These are phyloP conservation scores for Sparidentex hasta DNA, from an alignment of 2,797 vertebrate genomes.

Conservation along the genomic window DNA sequence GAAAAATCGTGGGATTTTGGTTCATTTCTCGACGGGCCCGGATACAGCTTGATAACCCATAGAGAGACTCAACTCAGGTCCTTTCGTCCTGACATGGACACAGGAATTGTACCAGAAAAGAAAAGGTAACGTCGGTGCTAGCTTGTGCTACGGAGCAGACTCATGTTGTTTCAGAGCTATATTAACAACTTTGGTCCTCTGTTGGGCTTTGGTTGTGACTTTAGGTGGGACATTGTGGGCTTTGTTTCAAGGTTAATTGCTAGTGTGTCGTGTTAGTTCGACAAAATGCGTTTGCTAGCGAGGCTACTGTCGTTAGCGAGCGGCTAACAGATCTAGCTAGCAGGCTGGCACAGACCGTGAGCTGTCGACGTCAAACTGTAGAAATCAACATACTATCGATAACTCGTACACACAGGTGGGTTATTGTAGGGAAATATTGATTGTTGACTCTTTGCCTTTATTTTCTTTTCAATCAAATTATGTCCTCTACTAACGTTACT, in stretches of 20 bases:
- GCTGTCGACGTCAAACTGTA: background rate
- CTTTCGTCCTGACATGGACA: constrained; percentile 89
- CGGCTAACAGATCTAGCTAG: constrained; percentile 46
- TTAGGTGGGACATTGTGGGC: background rate
- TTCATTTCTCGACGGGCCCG: constrained; percentile 68
- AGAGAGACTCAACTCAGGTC: constrained; percentile 75
- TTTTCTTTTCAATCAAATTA: background rate
- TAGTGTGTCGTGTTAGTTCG: constrained; percentile 43
- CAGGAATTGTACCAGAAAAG: constrained; percentile 91
- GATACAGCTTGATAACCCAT: constrained; percentile 58
- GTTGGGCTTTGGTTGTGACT: accelerated
- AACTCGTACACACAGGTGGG: background rate
- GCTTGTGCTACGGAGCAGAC: background rate
- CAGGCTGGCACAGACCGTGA: background rate
- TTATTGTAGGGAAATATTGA: accelerated
- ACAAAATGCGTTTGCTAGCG: constrained; percentile 24
- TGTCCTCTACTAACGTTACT: too few species aligned
- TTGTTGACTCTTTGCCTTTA: background rate
- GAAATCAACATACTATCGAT: background rate
- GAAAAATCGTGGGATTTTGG: constrained; percentile 45
- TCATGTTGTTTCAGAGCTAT: background rate
- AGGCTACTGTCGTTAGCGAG: constrained; percentile 54
- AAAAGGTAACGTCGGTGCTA: constrained; percentile 87
- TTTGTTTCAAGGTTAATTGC: constrained; percentile 55
- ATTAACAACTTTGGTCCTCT: background rate